A percentile compares a stretch with the other conserved stretches of the same genome.
Evolutionary conservation across 1,140 invertebrate genomes (phyloP).

Genomic region (Lordiphosa stackelbergi): DNA sequence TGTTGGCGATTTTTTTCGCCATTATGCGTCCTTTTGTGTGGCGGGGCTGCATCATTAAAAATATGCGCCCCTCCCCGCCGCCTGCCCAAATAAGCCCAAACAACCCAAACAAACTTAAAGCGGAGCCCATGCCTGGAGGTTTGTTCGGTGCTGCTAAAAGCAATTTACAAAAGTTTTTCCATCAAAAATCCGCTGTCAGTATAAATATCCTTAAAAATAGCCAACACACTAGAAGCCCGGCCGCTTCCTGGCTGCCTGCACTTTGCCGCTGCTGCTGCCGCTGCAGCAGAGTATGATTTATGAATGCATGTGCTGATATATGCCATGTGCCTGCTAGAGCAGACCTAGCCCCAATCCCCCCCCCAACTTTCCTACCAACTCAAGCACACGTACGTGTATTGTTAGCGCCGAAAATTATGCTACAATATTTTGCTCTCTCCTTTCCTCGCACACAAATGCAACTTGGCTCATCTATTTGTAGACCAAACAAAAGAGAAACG

Average conservation of each 20-base stretch:
- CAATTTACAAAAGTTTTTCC: constrained; percentile 77
- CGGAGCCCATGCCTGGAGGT: constrained; percentile 15
- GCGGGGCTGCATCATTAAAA: constrained; percentile 57
- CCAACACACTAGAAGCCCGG: constrained; percentile 57
- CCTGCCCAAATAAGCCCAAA: constrained; percentile 39
- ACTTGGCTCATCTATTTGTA: constrained; percentile 63
- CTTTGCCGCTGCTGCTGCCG: constrained; percentile 41
- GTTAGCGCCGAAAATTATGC: constrained; percentile 73
- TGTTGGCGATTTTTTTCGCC: constrained; percentile 42
- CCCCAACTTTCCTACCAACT: background rate
- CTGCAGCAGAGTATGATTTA: constrained; percentile 73
- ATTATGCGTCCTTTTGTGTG: constrained; percentile 38
- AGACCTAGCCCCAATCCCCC: background rate
- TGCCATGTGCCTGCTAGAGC: constrained; percentile 42
- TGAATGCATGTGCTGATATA: constrained; percentile 76
- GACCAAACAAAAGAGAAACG: constrained; percentile 63
- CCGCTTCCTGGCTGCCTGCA: constrained; percentile 63
- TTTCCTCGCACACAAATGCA: constrained; percentile 22
- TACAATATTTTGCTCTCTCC: constrained; percentile 62
- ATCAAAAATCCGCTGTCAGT: constrained; percentile 77
- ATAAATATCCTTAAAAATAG: constrained; percentile 77
- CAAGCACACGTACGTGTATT: constrained; percentile 48
- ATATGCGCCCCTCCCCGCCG: constrained; percentile 33
- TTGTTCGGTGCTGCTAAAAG: constrained; percentile 50
- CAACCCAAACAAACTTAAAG: constrained; percentile 47